These are phyloP conservation scores for Propithecus deckenii DNA, from an alignment of 2,797 vertebrate species.

Conservation along the genomic window DNA sequence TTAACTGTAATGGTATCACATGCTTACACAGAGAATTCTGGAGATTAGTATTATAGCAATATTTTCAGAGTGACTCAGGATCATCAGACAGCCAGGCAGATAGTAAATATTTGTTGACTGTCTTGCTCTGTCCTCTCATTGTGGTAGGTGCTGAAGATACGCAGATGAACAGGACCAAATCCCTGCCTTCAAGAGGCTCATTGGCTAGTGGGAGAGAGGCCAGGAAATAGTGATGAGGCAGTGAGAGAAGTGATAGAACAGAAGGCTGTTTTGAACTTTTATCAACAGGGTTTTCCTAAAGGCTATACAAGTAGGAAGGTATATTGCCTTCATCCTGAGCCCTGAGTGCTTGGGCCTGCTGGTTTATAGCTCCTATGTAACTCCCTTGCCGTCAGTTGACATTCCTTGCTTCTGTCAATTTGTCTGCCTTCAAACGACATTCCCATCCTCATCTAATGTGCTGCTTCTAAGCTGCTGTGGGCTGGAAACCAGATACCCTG, in stretches of 20 bases:
- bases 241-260: not conserved
- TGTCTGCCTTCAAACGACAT: slow-evolving; percentile 20
- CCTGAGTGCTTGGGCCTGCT: not conserved
- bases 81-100: not conserved
- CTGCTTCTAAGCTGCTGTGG: slow-evolving; percentile 32
- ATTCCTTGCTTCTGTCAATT: not conserved
- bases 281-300: not conserved
- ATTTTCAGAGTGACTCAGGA: not conserved
- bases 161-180: not conserved
- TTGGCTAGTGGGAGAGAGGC: not conserved
- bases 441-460: not conserved
- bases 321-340: not conserved
- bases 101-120: slow-evolving; percentile 9
- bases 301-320: not conserved
- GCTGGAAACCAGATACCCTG: slow-evolving; percentile 38
- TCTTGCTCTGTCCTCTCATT: not conserved
- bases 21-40: not conserved
- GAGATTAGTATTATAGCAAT: not conserved
- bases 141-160: not conserved
- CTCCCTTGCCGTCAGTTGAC: not conserved
- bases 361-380: not conserved
- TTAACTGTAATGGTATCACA: not conserved
- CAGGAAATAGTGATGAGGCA: not conserved
- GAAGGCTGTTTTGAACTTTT: slow-evolving; percentile 35
- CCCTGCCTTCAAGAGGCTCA: not conserved